Evolutionary conservation across 2,113 vertebrate species (phyloP), one percentile per base, ranked within the genome.

Genomic region (Rhea pennata): DNA sequence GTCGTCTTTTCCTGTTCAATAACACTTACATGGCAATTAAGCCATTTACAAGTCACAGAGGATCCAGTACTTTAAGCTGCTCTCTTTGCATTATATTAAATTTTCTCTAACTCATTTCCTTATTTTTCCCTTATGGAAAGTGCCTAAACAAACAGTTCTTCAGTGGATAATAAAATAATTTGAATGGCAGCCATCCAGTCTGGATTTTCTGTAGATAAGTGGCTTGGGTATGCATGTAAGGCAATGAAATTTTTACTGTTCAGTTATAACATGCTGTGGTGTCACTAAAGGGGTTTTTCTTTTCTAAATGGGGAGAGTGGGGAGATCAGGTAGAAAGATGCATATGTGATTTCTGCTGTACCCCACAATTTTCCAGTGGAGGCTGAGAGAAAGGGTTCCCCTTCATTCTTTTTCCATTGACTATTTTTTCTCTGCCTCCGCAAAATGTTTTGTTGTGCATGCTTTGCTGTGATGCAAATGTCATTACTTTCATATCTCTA

Each of bases 51-150:
- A 95, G 93, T 93, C 95, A 97, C 93, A 83, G 56, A 95, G 90
- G 95, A 93, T 95, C 95, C 9, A 6, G 85, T 86, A 83, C 74
- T 91, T 94, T 79, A 95, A 95, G 59, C 66, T 90, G 65, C 76
- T 82, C 56, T 92, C 93, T 96, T 98, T 90, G 79, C 76, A 5
- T 96, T 96, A 92, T 97, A 98, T 97, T 97, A 97, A 91, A 94
- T 92, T 97, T 95, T 97, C 93, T 96, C 90, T 86, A 92, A 84
- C 70, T 97, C 90, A 96, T 97, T 98, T 98, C 97, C 98, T 97
- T 97, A 93, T 94, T 97, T 97, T 95, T 95, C 95, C 97, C 97
- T 40, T 26, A 65, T 93, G 97, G 90, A 89, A 94, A 96, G 93
- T 81, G 83, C 72, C 90, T 84, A 91, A 95, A 87, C 81, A 91